Evolutionary conservation across 2,113 vertebrate genomes (phyloP).

Genomic region (Okapia johnstoni): DNA sequence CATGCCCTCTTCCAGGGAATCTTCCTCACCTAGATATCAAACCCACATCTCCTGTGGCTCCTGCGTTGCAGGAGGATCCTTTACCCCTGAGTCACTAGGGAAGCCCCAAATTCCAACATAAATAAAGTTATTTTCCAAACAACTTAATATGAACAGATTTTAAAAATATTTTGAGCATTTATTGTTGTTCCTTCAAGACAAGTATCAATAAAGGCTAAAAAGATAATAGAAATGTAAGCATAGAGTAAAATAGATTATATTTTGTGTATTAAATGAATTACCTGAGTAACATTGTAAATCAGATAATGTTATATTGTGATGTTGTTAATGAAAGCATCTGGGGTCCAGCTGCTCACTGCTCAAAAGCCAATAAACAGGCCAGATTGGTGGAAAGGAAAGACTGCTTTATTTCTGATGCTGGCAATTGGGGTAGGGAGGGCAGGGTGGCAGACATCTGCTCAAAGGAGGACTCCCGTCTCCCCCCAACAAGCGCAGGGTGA

Average conservation of each 20-base stretch:
- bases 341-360: neutral
- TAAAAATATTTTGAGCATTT: neutral
- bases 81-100: neutral
- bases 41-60: neutral
- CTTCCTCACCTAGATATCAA: neutral
- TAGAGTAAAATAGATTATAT: neutral
- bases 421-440: fast-evolving
- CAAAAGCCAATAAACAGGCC: neutral
- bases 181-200: neutral
- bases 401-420: neutral
- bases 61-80: neutral
- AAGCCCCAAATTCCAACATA: neutral
- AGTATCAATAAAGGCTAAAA: neutral
- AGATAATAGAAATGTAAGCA: neutral
- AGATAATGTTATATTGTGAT: neutral
- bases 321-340: neutral
- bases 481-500: neutral
- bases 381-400: neutral
- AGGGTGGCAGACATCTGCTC: neutral
- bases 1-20: neutral
- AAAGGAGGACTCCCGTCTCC: neutral
- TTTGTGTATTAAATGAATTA: neutral
- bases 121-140: neutral
- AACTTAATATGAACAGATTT: neutral
- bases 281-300: neutral